Conservation (phyloP, 2,888 invertebrate species). For the Drosophila mimica region DNA sequence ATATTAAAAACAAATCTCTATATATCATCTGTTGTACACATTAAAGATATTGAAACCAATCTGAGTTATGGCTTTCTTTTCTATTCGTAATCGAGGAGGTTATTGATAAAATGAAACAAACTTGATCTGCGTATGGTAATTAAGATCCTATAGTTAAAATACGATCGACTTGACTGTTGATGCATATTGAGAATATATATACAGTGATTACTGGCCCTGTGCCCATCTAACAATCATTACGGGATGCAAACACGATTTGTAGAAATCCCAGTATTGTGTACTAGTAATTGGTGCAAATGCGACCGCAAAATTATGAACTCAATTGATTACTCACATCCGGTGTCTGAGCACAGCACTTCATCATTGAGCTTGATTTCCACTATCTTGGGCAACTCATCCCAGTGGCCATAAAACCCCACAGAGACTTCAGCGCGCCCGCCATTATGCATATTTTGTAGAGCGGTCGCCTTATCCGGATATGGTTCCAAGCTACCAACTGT, state of each 20-base stretch:
- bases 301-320: not conserved
- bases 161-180: not conserved
- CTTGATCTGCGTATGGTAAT: not conserved
- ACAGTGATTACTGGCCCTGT: not conserved
- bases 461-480: constrained; percentile 49
- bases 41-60: not conserved
- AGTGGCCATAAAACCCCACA: constrained; percentile 45
- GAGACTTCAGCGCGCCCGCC: constrained; percentile 50
- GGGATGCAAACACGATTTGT: not conserved
- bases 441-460: constrained; percentile 36
- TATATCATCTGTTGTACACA: not conserved
- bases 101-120: not conserved
- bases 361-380: constrained; percentile 46
- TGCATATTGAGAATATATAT: not conserved
- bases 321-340: constrained; percentile 55
- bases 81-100: not conserved
- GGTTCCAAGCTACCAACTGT: constrained; percentile 40
- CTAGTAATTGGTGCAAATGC: not conserved
- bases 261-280: not conserved
- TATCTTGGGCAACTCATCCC: constrained; percentile 60
- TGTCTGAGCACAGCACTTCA: constrained; percentile 41
- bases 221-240: not conserved
- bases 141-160: not conserved
- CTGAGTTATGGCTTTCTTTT: not conserved
- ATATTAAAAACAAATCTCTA: not conserved